Evolutionary conservation across 2,888 invertebrate genomes (phyloP).

Genomic region (Stomorhina lunata): DNA sequence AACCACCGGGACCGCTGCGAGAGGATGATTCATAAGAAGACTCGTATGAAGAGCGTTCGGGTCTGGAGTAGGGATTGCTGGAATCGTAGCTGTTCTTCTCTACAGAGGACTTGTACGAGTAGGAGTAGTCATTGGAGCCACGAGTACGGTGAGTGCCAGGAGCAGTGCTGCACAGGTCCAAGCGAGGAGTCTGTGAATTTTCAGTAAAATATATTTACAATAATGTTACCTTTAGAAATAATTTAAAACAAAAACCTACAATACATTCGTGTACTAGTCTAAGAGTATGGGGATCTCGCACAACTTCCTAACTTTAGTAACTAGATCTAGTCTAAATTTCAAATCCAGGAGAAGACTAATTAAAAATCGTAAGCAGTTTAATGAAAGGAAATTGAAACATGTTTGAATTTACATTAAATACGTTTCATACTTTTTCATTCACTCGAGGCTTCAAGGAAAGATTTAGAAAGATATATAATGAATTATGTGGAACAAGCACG

Average conservation of each 20-base stretch:
- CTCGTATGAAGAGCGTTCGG: conserved; percentile 85
- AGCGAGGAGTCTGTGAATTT: conserved; percentile 90
- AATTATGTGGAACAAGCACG: not conserved
- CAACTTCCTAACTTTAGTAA: no score
- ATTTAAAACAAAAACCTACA: not conserved
- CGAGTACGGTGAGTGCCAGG: conserved; percentile 83
- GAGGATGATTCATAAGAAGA: conserved; percentile 86
- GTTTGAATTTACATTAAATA: conserved; percentile 73
- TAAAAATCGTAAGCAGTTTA: conserved; percentile 5
- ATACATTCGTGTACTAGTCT: no score
- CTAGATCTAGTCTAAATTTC: not conserved
- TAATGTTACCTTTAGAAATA: not conserved
- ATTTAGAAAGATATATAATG: conserved; percentile 15
- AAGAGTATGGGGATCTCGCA: no score
- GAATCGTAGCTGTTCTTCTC: conserved; percentile 81
- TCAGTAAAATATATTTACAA: conserved; percentile 51
- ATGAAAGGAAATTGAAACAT: conserved; percentile 79
- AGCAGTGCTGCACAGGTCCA: conserved; percentile 91
- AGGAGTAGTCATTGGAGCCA: conserved; percentile 92
- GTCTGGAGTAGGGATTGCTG: conserved; percentile 82
- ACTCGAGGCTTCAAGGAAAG: not conserved
- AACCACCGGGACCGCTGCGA: conserved; percentile 87
- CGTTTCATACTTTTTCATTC: not conserved
- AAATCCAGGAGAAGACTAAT: not conserved
- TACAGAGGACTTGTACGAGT: conserved; percentile 86